Base-by-base conservation (phyloP, 2,797 vertebrate genomes). In the Cyprinodon diabolis region DNA sequence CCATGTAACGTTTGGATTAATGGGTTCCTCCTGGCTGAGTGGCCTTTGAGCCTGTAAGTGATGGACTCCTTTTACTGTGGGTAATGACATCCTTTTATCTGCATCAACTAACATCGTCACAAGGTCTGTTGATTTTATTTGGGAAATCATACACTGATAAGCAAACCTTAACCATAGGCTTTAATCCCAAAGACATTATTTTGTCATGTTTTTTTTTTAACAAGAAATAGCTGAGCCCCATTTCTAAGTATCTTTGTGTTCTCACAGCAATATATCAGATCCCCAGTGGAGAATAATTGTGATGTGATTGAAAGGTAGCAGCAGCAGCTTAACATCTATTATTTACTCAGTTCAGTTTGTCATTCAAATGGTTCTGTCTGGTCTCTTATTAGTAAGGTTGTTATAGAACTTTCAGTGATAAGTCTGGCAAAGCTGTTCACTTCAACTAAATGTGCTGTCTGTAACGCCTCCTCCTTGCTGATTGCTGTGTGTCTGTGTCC, bases 241-340 rank as follows among this genome's bases (percentile, higher is more conserved):
- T 63, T 63, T 43, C 35, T 17, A 1, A 4, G 17, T 21, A 15
- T 19, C 60, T 62, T 43, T 63, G 60, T 45, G 60, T 63, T 43
- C 60, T 63, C 19, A 6, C 19, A 43, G 5, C 19, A 63, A 40
- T 19, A 12, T n/a, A 21, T 43, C 37, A 21, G 37, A 45, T 40
- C 43, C 1, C 37, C 60, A 6, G 9, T 54, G 8, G 37, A n/a
- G 37, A 17, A 13, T 63, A 63, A 14, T 63, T 63, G 17, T 43
- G 60, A n/a, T 63, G 43, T 63, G 60, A n/a, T 63, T 45, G 37
- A 43, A 63, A 63, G 37, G 60, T n/a, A 63, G 60, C 60, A 63
- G 60, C 60, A 43, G 60, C 60, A 45, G 60, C 43, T n/a, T 43
- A 43, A 62, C n/a, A 21, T 63, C 40, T n/a, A 43, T 63, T n/a